Percentiles rank a stretch among this genome's conserved stretches.
phyloP scores from a whole-genome alignment of 2,113 vertebrate genomes.

The Pelmatolapia mariae region DNA sequence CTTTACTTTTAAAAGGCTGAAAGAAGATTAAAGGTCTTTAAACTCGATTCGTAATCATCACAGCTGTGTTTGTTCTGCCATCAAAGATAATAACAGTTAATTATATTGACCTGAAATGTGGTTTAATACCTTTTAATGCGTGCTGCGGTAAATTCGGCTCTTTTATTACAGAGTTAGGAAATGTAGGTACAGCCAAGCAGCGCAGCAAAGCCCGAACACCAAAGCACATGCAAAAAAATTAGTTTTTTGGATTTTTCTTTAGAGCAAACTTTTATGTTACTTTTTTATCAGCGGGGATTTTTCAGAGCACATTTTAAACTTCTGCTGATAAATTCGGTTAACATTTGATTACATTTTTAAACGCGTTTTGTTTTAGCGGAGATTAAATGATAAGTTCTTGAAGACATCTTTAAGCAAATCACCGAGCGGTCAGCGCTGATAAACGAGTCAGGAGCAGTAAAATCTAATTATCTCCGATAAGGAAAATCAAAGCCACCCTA shows the following conservation, averaged over 20 bases:
- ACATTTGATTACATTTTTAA: not conserved
- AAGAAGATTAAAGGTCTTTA: not conserved
- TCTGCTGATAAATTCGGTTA: not conserved
- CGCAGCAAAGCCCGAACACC: not conserved
- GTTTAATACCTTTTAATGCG: not conserved
- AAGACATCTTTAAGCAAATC: not conserved
- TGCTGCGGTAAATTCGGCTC: not conserved
- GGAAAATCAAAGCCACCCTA: not conserved
- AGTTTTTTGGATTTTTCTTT: not conserved
- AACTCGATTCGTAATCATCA: not conserved
- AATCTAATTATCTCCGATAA: not conserved
- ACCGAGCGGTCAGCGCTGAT: not conserved
- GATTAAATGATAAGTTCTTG: not conserved
- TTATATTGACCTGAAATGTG: not conserved
- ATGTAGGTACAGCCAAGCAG: not conserved
- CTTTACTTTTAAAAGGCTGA: not conserved
- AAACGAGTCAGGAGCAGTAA: not conserved
- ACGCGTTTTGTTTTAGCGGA: not conserved
- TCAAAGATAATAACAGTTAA: not conserved
- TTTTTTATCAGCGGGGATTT: not conserved
- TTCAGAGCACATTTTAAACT: not conserved
- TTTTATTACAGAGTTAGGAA: not conserved
- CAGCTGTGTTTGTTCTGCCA: not conserved
- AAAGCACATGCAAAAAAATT: accelerated
- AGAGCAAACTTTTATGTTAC: not conserved